A percentile compares a stretch with the other conserved stretches of the same genome.
These are phyloP conservation scores for Pyrocoelia pectoralis DNA, from an alignment of 2,888 invertebrate genomes.

Conservation along the genomic window DNA sequence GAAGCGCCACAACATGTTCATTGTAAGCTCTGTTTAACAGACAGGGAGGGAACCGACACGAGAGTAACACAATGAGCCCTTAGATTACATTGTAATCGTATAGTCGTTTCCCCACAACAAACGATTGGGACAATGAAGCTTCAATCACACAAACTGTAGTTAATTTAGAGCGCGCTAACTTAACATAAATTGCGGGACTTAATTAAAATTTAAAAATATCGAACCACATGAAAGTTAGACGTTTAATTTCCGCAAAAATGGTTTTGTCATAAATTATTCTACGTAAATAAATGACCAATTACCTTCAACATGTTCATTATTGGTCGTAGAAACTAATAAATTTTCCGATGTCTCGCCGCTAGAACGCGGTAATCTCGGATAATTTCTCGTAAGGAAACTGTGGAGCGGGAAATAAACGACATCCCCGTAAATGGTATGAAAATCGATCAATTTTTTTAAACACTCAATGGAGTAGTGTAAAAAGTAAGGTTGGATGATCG, in stretches of 20 bases:
- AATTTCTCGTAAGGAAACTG: conserved; percentile 28
- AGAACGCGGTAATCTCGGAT: conserved; percentile 42
- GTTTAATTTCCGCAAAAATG: too few species aligned
- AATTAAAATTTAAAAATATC: neutral
- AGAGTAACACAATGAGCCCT: conserved; percentile 50
- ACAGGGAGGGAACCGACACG: conserved; percentile 45
- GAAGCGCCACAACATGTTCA: conserved; percentile 40
- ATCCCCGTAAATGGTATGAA: conserved; percentile 26
- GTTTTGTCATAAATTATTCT: neutral
- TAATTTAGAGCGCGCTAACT: conserved; percentile 17
- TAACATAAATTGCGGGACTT: neutral
- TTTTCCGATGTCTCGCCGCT: conserved; percentile 38
- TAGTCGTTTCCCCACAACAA: conserved; percentile 29
- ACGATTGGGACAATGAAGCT: conserved; percentile 26
- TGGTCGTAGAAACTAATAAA: conserved; percentile 41
- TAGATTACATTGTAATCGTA: conserved; percentile 54
- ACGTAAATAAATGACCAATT: conserved; percentile 27
- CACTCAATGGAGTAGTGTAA: too few species aligned
- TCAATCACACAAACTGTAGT: conserved; percentile 21
- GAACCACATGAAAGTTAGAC: too few species aligned
- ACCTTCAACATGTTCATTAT: conserved; percentile 43
- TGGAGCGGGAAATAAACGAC: conserved; percentile 24
- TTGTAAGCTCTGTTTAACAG: conserved; percentile 42
- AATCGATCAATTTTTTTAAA: conserved; percentile 28
- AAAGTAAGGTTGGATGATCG: conserved; percentile 28